These are phyloP conservation scores for Trissolcus japonicus DNA, from an alignment of 2,888 invertebrate species.

Conservation along the genomic window DNA sequence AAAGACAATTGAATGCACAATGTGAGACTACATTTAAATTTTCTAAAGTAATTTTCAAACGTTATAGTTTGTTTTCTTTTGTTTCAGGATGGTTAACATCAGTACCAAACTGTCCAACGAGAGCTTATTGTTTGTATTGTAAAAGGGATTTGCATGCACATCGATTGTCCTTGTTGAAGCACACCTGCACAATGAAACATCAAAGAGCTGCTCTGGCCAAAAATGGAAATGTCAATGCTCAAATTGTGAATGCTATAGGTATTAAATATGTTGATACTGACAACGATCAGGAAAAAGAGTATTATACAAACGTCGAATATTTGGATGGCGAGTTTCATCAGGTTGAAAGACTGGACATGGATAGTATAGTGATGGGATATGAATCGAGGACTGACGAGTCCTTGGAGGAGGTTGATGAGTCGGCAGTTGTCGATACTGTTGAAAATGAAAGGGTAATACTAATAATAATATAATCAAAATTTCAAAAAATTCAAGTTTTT, in stretches of 20 bases:
- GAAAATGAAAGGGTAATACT: conserved; percentile 1
- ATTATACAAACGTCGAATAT: conserved; percentile 38
- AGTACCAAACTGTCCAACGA: conserved; percentile 78
- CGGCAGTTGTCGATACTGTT: neutral
- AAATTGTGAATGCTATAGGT: neutral
- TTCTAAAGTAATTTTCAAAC: neutral
- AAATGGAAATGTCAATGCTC: neutral
- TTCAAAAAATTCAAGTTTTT: no score
- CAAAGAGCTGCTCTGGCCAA: conserved; percentile 74
- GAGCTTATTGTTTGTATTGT: conserved; percentile 79
- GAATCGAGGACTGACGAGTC: conserved; percentile 18
- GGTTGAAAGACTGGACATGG: conserved; percentile 9
- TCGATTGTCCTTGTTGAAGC: conserved; percentile 79
- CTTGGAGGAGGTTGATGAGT: conserved; percentile 28
- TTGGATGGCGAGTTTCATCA: conserved; percentile 26
- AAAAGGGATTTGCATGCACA: conserved; percentile 80
- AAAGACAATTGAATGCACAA: neutral
- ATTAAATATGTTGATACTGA: conserved; percentile 3
- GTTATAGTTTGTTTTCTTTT: neutral
- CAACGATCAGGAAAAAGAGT: conserved; percentile 21
- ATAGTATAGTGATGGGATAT: conserved; percentile 9
- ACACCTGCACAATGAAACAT: conserved; percentile 80
- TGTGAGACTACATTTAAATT: neutral
- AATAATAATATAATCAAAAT: no score
- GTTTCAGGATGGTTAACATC: conserved; percentile 71